Base-by-base conservation (phyloP, 2,113 vertebrate genomes). In the Eretmodus cyanostictus region DNA sequence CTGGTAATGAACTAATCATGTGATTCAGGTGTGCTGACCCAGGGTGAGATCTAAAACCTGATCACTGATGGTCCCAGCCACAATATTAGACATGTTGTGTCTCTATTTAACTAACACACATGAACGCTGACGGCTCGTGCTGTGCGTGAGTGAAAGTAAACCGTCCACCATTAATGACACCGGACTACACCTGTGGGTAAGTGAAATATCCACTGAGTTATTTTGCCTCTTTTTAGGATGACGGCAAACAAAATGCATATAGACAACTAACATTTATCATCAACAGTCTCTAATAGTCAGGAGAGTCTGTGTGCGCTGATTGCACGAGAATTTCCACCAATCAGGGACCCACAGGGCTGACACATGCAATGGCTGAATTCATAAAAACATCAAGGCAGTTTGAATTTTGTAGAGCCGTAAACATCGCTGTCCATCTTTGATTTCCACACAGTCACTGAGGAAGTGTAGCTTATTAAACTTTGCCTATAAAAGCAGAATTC, bases 1-100 rank as follows among this genome's bases (percentile, higher is more conserved):
- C 5, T 63, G 16, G 0, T 2, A 1, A 63, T 4, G 0, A 61
- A 4, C 27, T 9, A 2, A 31, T 31, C 27, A 61, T 40, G 4
- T 2, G 54, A 57, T 0, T 27, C 54, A 57, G 0, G 54, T 1
- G 24, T 29, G 54, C 0, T 57, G 12, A 14, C 12, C 12, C 7
- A 8, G 24, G 54, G 24, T 27, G 24, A 14, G 12, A 8, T 57
- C 24, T 2, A 29, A 57, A 29, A 57, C 24, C 0, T 36, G 0
- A 54, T 24, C n/a, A 6, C 19, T 22, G 22, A 27, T 57, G 22
- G 22, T 57, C 9, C 5, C 6, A 14, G 54, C 22, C 31, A n/a
- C 31, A 36, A 12, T 1, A 71, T 42, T 71, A 40, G 36, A 8
- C n/a, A 42, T 14, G 36, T 40, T 34, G 29, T 34, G 9, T 19